phyloP scores from a whole-genome alignment of 2,113 vertebrate species.

The Strix uralensis region DNA sequence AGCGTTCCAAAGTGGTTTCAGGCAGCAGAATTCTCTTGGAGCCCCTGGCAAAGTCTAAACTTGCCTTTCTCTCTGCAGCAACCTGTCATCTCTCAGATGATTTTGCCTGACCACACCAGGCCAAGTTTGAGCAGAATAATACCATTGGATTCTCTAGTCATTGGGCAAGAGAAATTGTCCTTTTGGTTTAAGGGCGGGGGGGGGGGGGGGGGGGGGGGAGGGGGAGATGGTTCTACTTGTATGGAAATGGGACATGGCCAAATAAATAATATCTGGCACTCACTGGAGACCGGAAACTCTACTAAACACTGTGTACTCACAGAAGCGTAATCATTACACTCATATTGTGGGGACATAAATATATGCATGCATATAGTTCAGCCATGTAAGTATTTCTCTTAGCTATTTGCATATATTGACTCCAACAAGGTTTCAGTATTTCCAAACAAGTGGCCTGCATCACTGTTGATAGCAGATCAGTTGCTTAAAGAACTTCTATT shows the following conservation, averaged over 20 bases:
- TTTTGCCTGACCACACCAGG: neutral
- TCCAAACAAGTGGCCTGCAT: neutral
- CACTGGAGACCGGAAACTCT: neutral
- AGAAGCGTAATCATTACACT: neutral
- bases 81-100: neutral
- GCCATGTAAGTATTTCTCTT: neutral
- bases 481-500: constrained; percentile 29
- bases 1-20: neutral
- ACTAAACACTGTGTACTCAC: neutral
- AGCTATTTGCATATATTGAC: neutral
- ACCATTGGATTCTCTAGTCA: neutral
- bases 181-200: neutral
- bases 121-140: neutral
- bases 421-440: constrained; percentile 1
- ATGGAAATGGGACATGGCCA: neutral
- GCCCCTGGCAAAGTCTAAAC: neutral
- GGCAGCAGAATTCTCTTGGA: neutral
- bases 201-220: fast-evolving
- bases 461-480: neutral
- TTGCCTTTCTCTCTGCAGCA: neutral
- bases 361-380: neutral
- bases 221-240: neutral
- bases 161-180: neutral
- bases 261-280: neutral
- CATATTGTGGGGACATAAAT: neutral